Evolutionary conservation across 2,113 vertebrate genomes (phyloP).

Genomic region (Felis chaus): DNA sequence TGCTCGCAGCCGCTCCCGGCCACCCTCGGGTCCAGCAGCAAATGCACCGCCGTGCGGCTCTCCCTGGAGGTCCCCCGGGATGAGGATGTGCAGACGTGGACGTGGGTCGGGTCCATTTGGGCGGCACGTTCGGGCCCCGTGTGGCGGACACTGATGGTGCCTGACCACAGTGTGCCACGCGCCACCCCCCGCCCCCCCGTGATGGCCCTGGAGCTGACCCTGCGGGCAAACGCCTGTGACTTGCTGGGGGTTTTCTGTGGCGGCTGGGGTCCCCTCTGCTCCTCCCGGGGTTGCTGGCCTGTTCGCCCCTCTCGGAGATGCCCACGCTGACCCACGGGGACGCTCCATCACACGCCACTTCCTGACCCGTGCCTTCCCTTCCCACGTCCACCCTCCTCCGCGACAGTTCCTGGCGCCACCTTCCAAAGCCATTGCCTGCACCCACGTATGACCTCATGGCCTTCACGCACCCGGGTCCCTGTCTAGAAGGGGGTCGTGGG

Average conservation of each 20-base stretch:
- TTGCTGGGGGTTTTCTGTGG: neutral
- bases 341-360: rapidly evolving
- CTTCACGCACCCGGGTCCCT: neutral
- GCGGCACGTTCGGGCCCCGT: neutral
- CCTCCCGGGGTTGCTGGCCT: rapidly evolving
- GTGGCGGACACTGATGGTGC: too few species aligned
- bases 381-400: rapidly evolving
- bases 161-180: rapidly evolving
- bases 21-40: neutral
- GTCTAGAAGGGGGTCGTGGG: rapidly evolving
- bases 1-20: neutral
- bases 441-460: rapidly evolving
- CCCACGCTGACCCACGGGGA: neutral
- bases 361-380: too few species aligned
- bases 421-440: neutral
- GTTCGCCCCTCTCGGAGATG: neutral
- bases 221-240: rapidly evolving
- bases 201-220: too few species aligned
- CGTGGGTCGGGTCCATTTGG: neutral
- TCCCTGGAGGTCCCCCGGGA: too few species aligned
- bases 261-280: neutral
- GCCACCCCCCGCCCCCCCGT: neutral
- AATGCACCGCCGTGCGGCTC: rapidly evolving
- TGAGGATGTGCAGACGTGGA: rapidly evolving
- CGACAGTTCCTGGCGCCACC: neutral